A percentile compares a stretch with the other conserved stretches of the same genome.
Conservation (phyloP, 1,140 invertebrate species). For the Sesamia nonagrioides region DNA sequence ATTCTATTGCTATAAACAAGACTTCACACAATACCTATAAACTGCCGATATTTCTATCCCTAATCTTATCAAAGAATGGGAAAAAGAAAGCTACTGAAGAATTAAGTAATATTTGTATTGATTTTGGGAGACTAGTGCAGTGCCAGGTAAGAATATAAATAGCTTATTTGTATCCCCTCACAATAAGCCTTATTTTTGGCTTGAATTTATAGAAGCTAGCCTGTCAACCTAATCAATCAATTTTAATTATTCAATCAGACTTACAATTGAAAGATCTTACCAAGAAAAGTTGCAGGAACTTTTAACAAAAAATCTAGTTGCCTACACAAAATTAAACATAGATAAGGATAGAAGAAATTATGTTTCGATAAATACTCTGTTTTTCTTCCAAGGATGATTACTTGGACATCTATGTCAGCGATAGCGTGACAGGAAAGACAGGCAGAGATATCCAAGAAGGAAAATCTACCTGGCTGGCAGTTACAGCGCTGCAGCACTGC, state of each 20-base stretch:
- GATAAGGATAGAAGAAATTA: no score
- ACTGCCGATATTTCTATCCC: constrained; percentile 86
- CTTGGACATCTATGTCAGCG: constrained; percentile 94
- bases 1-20: no score
- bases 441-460: constrained; percentile 95
- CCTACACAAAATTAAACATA: neutral
- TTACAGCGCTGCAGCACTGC: constrained; percentile 92
- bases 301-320: neutral
- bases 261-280: no score
- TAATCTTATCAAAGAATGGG: constrained; percentile 13
- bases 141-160: constrained; percentile 89
- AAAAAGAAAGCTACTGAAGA: constrained; percentile 5
- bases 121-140: constrained; percentile 96
- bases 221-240: no score
- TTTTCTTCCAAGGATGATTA: constrained; percentile 90
- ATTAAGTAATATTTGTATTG: constrained; percentile 58
- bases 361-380: neutral
- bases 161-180: neutral
- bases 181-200: constrained; percentile 43
- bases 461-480: constrained; percentile 96
- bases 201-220: no score
- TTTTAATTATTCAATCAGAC: no score
- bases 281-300: neutral
- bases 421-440: constrained; percentile 92
- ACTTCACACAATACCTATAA: constrained; percentile 68